Base-by-base conservation (phyloP, 1,140 invertebrate species). In the Drosophila miranda region DNA sequence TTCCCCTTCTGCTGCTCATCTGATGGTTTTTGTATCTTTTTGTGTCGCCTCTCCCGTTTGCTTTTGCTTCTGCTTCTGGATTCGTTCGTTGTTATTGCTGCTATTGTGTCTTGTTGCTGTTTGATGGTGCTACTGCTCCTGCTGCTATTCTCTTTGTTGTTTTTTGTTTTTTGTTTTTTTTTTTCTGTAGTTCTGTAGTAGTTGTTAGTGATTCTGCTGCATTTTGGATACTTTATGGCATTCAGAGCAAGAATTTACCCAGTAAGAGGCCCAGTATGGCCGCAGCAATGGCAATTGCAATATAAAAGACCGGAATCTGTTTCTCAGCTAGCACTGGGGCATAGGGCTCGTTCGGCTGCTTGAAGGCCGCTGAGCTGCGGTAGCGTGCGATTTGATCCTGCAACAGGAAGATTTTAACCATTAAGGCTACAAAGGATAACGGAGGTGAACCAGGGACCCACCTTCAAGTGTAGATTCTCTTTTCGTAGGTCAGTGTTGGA, bases 401-500 rank as follows among this genome's bases (percentile, higher is more conserved):
- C 0, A 56, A 50, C 34, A n/a, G 62, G 57, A 38, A 61, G 2
- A 44, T 30, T 58, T 6, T 7, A n/a, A 51, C 9, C 46, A 38
- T 19, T 26, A n/a, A 30, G 3, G 8, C 23, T 3, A 41, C 62
- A 68, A 66, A 30, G 42, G 53, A 44, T 62, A 58, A 59, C 42
- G 75, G 34, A 42, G 13, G 16, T 14, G 0, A 48, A 5, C 13
- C 26, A 61, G 41, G 14, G 13, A 71, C 78, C 91, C 92, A 95
- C 95, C 93, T 95, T 97, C 82, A 97, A 93, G 90, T 94, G 93
- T 69, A 96, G 90, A 93, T 96, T 96, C 92, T 97, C 96, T 91
- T 96, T 94, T 92, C 94, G 93, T 88, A 97, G 92, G 91, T 93
- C 93, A 90, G 93, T 95, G 86, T 95, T 94, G 77, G 95, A 94